These are phyloP conservation scores for Meiosimyza platycephala DNA, from an alignment of 2,888 invertebrate species.

Conservation along the genomic window DNA sequence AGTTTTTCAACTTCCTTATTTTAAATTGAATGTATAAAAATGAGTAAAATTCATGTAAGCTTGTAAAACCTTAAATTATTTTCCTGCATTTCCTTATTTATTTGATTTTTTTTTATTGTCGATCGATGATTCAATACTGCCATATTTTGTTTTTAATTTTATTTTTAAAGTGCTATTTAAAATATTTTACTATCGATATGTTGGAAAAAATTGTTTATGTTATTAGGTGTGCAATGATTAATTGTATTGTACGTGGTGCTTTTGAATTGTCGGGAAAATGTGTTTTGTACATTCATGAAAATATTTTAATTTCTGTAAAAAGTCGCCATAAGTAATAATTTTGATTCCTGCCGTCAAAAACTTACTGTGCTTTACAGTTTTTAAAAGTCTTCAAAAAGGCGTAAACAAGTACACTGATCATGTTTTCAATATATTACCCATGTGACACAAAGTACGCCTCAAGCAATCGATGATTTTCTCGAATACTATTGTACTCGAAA, in stretches of 20 bases:
- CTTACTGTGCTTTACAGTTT: too few species aligned
- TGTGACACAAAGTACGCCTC: too few species aligned
- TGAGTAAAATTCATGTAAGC: constrained; percentile 61
- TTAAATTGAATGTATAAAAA: constrained; percentile 39
- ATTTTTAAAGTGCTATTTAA: constrained; percentile 3
- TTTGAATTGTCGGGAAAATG: background rate
- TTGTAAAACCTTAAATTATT: constrained; percentile 7
- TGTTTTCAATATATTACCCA: too few species aligned
- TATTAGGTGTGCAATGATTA: constrained; percentile 31
- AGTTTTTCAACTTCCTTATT: constrained; percentile 3
- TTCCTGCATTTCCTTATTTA: background rate
- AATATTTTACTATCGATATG: background rate
- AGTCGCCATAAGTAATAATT: too few species aligned
- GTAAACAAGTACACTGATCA: too few species aligned
- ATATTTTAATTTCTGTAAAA: too few species aligned
- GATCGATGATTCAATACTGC: background rate
- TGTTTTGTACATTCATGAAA: background rate
- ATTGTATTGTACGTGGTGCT: background rate
- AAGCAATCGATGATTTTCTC: too few species aligned
- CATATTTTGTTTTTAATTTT: background rate
- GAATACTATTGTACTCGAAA: too few species aligned
- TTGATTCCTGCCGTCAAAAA: too few species aligned
- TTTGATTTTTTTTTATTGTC: constrained; percentile 19
- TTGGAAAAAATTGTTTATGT: constrained; percentile 31
- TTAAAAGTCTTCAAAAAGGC: too few species aligned